Percentiles rank a stretch among this genome's conserved stretches.
Evolutionary conservation across 2,888 invertebrate species (phyloP).

Genomic region (Noctua janthe): DNA sequence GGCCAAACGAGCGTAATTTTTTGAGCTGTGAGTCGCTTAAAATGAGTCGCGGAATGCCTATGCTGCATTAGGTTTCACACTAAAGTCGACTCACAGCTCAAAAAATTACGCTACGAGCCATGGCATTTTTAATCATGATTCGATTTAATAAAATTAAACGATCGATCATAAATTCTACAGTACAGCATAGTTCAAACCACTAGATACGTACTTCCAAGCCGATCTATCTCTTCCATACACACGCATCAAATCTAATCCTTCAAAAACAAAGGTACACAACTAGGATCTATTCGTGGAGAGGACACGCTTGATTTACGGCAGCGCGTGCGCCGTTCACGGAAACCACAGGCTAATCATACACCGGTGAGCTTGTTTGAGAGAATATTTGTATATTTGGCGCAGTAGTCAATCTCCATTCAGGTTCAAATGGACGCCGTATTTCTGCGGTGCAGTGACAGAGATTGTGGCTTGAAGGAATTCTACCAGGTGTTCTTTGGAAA

Average conservation of each 20-base stretch:
- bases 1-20: no score
- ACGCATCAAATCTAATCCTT: conserved; percentile 39
- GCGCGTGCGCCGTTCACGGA: conserved; percentile 74
- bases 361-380: conserved; percentile 31
- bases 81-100: no score
- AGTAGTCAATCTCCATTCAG: conserved; percentile 22
- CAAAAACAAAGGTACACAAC: conserved; percentile 64
- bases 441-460: conserved; percentile 1
- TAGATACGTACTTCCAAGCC: conserved; percentile 1
- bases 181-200: neutral
- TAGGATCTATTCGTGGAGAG: conserved; percentile 71
- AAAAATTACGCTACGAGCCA: no score
- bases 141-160: neutral
- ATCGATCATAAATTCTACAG: neutral
- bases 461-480: neutral
- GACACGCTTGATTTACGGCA: conserved; percentile 76
- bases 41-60: no score
- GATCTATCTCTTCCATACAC: conserved; percentile 33
- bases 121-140: no score
- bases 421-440: neutral
- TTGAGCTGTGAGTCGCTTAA: no score
- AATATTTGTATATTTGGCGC: conserved; percentile 37
- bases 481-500: neutral
- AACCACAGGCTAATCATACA: conserved; percentile 66
- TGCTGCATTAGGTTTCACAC: no score